A percentile compares a stretch with the other conserved stretches of the same genome.
These are phyloP conservation scores for Oreochromis spilurus DNA, from an alignment of 2,113 vertebrate genomes.

Conservation along the genomic window DNA sequence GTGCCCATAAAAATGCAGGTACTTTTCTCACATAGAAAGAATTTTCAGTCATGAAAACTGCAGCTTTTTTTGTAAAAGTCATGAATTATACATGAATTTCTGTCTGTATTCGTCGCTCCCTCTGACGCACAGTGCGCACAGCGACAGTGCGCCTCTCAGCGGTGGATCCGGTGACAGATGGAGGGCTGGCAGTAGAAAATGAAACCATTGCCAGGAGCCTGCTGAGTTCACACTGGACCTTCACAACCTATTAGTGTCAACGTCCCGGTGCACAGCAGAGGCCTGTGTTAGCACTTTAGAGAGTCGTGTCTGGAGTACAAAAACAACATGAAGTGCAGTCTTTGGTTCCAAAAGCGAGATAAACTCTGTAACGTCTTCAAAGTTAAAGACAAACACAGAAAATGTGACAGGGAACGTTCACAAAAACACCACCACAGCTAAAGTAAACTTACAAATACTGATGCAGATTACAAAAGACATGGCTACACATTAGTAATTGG, in stretches of 20 bases:
- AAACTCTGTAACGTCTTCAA: not conserved
- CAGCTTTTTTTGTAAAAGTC: not conserved
- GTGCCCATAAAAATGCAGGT: not conserved
- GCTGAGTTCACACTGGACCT: slow-evolving; percentile 38
- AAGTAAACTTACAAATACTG: not conserved
- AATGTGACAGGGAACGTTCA: not conserved
- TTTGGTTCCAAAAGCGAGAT: not conserved
- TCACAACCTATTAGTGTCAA: slow-evolving; percentile 51
- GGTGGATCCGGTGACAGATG: slow-evolving; percentile 62
- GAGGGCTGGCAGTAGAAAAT: slow-evolving; percentile 21
- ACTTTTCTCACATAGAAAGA: not conserved
- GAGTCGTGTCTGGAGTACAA: not conserved
- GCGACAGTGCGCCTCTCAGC: not conserved
- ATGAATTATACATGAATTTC: not conserved
- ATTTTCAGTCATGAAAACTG: not conserved
- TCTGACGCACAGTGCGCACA: not conserved
- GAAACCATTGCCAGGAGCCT: slow-evolving; percentile 51
- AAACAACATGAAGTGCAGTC: not conserved
- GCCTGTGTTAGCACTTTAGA: slow-evolving; percentile 28
- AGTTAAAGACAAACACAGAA: not conserved
- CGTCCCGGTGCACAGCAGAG: slow-evolving; percentile 35
- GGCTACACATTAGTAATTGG: too few relatives aligned
- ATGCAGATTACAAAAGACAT: not conserved
- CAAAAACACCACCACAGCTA: not conserved
- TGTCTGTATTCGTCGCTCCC: not conserved